Conservation (phyloP, 2,888 invertebrate genomes). For the Torymus aiolomorphi region DNA sequence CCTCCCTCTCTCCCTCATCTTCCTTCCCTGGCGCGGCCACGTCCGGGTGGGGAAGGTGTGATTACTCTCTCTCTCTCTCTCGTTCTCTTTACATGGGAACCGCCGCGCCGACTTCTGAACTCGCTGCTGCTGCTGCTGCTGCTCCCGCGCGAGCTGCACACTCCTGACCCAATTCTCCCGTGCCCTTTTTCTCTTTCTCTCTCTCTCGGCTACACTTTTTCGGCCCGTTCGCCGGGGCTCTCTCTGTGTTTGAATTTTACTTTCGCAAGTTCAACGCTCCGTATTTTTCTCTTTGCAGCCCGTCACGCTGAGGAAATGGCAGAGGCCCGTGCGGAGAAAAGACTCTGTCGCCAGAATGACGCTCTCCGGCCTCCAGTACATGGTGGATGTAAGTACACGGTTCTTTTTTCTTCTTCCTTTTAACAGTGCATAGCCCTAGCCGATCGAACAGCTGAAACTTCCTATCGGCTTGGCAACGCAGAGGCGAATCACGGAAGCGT, state of each 20-base stretch:
- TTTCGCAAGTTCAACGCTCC: background rate
- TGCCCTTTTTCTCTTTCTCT: constrained; percentile 11
- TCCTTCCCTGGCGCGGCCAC: background rate
- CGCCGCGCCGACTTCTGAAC: too few relatives aligned
- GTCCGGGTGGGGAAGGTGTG: constrained; percentile 18
- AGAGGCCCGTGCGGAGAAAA: constrained; percentile 79
- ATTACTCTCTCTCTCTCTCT: constrained; percentile 43
- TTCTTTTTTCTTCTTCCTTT: background rate
- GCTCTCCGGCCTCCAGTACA: constrained; percentile 86
- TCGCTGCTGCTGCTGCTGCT: too few relatives aligned
- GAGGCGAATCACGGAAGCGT: background rate
- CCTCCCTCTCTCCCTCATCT: constrained; percentile 9
- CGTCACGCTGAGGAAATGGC: constrained; percentile 75
- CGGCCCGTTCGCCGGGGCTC: too few relatives aligned
- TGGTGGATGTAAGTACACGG: constrained; percentile 83
- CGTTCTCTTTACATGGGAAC: too few relatives aligned
- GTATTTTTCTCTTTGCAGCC: constrained; percentile 75
- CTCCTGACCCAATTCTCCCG: constrained; percentile 19
- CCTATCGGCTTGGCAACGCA: too few relatives aligned
- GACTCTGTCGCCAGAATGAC: constrained; percentile 91
- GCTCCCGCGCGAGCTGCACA: background rate
- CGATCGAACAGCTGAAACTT: too few relatives aligned
- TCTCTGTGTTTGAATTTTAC: background rate
- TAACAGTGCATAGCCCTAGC: background rate
- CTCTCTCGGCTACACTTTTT: background rate